phyloP scores from a whole-genome alignment of 2,797 vertebrate species.

The Anabacerthia variegaticeps region DNA sequence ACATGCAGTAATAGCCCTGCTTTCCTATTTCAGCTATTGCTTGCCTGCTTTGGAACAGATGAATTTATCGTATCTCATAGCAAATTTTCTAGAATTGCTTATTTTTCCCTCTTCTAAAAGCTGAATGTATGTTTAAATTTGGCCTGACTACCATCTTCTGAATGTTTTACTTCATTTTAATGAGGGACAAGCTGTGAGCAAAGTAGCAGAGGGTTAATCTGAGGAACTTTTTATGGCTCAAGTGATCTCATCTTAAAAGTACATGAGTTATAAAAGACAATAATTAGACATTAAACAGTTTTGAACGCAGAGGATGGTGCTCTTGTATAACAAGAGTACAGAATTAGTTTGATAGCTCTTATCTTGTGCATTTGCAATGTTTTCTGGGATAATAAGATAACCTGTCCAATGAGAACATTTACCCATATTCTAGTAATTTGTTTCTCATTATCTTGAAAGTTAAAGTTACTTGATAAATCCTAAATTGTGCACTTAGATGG shows the following conservation, averaged over 20 bases:
- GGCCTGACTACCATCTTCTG: background rate
- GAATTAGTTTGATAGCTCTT: background rate
- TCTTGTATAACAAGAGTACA: background rate
- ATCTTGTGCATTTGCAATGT: background rate
- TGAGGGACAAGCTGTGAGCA: background rate
- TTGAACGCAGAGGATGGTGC: background rate
- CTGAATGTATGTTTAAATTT: background rate
- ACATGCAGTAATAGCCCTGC: background rate
- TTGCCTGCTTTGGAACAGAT: background rate
- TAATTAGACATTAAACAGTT: background rate
- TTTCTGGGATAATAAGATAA: background rate
- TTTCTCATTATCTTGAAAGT: background rate
- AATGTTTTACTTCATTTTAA: background rate
- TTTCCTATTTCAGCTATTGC: background rate
- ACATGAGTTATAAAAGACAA: background rate
- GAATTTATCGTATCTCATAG: background rate
- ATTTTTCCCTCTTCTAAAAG: background rate
- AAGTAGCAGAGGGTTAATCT: background rate
- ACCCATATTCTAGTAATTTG: background rate
- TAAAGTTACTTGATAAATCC: background rate
- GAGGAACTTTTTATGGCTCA: background rate
- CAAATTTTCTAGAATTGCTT: background rate
- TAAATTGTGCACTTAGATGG: background rate
- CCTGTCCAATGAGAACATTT: background rate
- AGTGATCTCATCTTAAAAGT: constrained; percentile 15